phyloP scores from a whole-genome alignment of 2,113 vertebrate species.

The Coreoperca whiteheadi region DNA sequence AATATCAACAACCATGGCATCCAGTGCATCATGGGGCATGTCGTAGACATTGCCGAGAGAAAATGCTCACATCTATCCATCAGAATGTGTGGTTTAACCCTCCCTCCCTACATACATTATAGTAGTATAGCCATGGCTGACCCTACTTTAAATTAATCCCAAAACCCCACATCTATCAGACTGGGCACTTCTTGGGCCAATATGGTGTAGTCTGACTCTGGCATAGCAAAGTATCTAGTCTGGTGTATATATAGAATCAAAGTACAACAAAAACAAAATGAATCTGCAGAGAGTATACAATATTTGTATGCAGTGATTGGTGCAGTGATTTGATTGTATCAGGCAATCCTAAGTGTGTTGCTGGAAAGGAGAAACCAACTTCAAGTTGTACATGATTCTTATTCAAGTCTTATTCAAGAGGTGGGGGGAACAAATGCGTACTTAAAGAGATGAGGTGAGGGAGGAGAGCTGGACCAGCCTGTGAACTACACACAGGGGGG shows the following conservation, averaged over 20 bases:
- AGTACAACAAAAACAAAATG: background rate
- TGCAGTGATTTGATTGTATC: background rate
- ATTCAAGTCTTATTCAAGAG: slow-evolving; percentile 10
- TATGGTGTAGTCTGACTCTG: background rate
- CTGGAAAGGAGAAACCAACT: background rate
- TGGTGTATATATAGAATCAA: background rate
- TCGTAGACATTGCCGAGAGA: background rate
- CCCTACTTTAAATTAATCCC: background rate
- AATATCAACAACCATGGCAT: background rate
- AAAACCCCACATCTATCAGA: background rate
- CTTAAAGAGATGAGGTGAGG: slow-evolving; percentile 27
- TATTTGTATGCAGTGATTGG: background rate
- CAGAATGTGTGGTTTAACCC: no score
- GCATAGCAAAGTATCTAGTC: background rate
- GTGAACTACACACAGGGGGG: slow-evolving; percentile 43
- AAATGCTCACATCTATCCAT: background rate
- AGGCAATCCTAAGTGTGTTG: background rate
- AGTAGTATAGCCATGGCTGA: background rate
- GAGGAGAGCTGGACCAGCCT: slow-evolving; percentile 20
- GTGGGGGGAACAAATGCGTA: slow-evolving; percentile 21
- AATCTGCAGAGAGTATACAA: background rate
- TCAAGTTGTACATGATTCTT: background rate
- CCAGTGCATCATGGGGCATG: background rate
- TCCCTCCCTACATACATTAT: no score
- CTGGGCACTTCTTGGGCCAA: no score